These are phyloP conservation scores for Diabrotica virgifera DNA, from an alignment of 1,140 invertebrate species.

Conservation along the genomic window DNA sequence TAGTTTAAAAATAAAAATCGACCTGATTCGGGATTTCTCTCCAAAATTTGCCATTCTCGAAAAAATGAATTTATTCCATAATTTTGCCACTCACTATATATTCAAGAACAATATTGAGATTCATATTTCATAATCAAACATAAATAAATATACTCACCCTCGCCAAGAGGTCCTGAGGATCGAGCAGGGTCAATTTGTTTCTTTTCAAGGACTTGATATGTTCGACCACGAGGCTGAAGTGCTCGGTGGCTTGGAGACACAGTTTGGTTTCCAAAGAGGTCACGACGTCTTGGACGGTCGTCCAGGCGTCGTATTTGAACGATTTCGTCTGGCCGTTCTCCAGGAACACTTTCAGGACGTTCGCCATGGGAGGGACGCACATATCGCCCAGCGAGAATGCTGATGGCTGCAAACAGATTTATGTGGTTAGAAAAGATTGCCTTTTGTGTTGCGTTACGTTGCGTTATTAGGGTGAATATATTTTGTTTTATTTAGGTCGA, in stretches of 20 bases:
- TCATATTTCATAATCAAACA: background rate
- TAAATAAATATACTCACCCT: constrained; percentile 58
- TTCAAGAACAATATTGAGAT: background rate
- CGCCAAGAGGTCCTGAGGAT: constrained; percentile 78
- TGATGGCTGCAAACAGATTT: constrained; percentile 61
- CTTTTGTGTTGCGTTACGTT: no score
- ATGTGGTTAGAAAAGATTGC: no score
- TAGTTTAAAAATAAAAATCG: no score
- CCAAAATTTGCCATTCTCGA: no score
- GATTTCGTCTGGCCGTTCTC: constrained; percentile 95
- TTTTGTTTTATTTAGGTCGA: no score
- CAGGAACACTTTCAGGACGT: constrained; percentile 88
- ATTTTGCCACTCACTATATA: no score
- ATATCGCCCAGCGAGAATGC: constrained; percentile 74
- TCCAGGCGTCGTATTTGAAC: constrained; percentile 91
- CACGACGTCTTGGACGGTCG: constrained; percentile 85
- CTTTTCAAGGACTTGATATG: constrained; percentile 83
- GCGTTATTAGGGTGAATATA: no score
- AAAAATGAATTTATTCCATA: no score
- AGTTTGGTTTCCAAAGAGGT: constrained; percentile 82
- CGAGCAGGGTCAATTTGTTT: constrained; percentile 79
- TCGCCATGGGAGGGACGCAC: constrained; percentile 84
- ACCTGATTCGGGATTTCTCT: no score
- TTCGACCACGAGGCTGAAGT: constrained; percentile 86
- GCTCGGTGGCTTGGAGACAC: constrained; percentile 72